phyloP scores from a whole-genome alignment of 2,797 vertebrate genomes.

The Paramormyrops hopkinsi region DNA sequence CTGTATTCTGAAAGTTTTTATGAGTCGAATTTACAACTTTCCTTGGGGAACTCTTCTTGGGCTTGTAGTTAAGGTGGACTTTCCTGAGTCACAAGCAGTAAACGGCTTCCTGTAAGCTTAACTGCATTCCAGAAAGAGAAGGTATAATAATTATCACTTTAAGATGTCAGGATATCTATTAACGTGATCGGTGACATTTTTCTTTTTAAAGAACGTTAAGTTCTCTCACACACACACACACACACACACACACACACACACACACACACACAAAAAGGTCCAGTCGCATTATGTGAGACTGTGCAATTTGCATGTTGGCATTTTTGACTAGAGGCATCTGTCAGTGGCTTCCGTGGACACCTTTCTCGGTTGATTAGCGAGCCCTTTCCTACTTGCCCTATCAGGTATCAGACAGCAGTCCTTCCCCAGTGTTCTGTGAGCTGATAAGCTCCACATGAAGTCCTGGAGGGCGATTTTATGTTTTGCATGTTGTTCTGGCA shows the following conservation, averaged over 20 bases:
- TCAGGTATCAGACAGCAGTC: constrained; percentile 52
- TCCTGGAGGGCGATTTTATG: neutral
- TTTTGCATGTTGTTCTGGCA: constrained; percentile 9
- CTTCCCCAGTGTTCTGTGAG: constrained; percentile 49
- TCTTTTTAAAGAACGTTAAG: neutral
- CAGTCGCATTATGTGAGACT: neutral
- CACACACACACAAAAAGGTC: neutral
- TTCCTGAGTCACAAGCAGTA: neutral
- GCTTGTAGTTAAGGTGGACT: neutral
- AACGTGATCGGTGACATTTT: neutral
- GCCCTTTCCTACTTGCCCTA: constrained; percentile 47
- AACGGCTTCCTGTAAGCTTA: neutral
- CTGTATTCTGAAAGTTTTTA: neutral
- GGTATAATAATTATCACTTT: neutral
- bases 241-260: neutral
- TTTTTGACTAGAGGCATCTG: constrained; percentile 8
- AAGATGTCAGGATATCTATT: neutral
- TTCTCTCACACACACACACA: too few species aligned
- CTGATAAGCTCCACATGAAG: constrained; percentile 49
- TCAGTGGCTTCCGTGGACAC: constrained; percentile 27
- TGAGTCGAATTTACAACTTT: neutral
- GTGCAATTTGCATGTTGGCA: neutral
- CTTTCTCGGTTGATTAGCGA: constrained; percentile 49
- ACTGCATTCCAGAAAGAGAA: neutral
- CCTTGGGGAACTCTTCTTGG: neutral